Percentiles rank a stretch among this genome's conserved stretches.
These are phyloP conservation scores for Orientallactaga sibirica DNA, from an alignment of 2,797 vertebrate genomes.

Conservation along the genomic window DNA sequence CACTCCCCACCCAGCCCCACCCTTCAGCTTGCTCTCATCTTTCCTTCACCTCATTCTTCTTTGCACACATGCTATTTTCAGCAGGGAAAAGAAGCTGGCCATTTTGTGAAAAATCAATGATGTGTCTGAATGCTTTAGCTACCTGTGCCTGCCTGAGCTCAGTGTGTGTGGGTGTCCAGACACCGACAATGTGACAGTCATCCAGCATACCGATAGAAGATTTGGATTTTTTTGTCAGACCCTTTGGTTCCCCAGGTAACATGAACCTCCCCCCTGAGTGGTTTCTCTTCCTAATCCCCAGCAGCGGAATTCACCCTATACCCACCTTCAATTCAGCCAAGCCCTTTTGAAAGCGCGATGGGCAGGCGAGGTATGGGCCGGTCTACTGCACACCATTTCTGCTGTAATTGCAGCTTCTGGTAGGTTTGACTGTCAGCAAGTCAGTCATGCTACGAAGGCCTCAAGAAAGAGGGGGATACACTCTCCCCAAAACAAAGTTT, in stretches of 20 bases:
- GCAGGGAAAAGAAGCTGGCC: not conserved
- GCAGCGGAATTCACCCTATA: not conserved
- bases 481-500: not conserved
- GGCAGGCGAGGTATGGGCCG: not conserved
- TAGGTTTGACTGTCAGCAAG: constrained; percentile 18
- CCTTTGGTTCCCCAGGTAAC: not conserved
- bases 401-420: not conserved
- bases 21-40: not conserved
- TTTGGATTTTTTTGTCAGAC: not conserved
- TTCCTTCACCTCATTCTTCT: not conserved
- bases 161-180: not conserved
- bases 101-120: not conserved
- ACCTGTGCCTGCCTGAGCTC: not conserved
- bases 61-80: not conserved
- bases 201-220: not conserved
- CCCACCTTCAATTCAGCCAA: not conserved
- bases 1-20: not conserved
- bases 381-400: not conserved
- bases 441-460: not conserved
- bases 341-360: not conserved
- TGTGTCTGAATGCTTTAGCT: constrained; percentile 45
- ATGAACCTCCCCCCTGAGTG: not conserved
- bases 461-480: not conserved
- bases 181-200: not conserved
- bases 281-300: not conserved